These are phyloP conservation scores for Coenonympha glycerion DNA, from an alignment of 2,888 invertebrate genomes.

Conservation along the genomic window DNA sequence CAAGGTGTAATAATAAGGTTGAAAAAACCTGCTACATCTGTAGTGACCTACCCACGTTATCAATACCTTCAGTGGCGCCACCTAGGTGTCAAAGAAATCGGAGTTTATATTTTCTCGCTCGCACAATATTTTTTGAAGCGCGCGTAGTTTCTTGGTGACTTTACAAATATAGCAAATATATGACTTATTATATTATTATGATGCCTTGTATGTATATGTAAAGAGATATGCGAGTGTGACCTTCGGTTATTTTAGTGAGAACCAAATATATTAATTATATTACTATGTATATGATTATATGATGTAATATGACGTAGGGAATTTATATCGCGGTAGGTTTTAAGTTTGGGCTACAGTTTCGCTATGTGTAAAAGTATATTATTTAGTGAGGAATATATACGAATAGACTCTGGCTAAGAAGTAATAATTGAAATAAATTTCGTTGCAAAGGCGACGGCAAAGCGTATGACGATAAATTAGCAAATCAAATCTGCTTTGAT, in stretches of 20 bases:
- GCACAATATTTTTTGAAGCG: background rate
- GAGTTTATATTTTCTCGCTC: too few species aligned
- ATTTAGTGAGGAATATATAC: too few species aligned
- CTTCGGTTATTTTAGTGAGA: conserved; percentile 52
- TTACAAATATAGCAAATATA: background rate
- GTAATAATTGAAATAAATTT: too few species aligned
- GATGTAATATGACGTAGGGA: conserved; percentile 10
- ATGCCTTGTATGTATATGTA: conserved; percentile 26
- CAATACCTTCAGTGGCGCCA: too few species aligned
- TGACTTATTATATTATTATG: conserved; percentile 18
- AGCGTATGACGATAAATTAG: too few species aligned
- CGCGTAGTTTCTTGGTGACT: background rate
- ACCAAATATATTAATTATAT: conserved; percentile 57
- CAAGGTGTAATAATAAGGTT: too few species aligned
- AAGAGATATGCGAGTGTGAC: conserved; percentile 38
- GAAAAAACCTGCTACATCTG: too few species aligned
- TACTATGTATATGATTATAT: conserved; percentile 17
- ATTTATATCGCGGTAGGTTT: background rate
- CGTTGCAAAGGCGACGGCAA: too few species aligned
- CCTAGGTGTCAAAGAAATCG: too few species aligned
- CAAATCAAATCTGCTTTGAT: too few species aligned
- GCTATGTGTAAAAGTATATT: background rate
- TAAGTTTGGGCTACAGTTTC: background rate
- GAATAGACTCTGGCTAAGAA: too few species aligned
- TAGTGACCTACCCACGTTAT: too few species aligned